Base-by-base conservation (phyloP, 2,797 vertebrate species). In the Coregonus sp. region DNA sequence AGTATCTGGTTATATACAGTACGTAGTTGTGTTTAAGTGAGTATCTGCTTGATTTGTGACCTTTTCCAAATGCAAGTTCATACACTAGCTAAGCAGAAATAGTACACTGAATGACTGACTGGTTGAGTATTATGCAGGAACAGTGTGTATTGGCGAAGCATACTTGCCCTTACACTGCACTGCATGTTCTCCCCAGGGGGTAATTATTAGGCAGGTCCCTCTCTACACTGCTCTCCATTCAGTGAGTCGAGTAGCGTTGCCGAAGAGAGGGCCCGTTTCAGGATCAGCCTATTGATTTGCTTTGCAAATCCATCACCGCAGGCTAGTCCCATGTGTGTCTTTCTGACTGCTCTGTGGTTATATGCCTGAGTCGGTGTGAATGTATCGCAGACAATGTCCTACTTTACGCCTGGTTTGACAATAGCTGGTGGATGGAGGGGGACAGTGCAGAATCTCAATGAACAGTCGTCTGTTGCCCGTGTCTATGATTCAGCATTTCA, bases 401-500 rank as follows among this genome's bases (percentile, higher is more conserved):
- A 82, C 78, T 84, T 84, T 73, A 82, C 69, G 73, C 70, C 75
- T 47, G 82, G 61, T 80, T 79, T 78, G 77, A 81, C 85, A 73
- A 72, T 72, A 54, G 75, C 70, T 61, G 77, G 75, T 74, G 16
- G 73, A 81, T 66, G 77, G 40, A 31, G 63, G 63, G 0, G 72
- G 72, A 63, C 56, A 1, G 56, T 25, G 56, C 72, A 65, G 80
- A 84, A 79, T 86, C 75, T 81, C 77, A 84, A 74, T 80, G 85
- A 82, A 72, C 47, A 54, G 3, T 29, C 72, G 73, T 72, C 52
- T 31, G 40, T 50, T 69, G 68, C 76, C 68, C 63, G 40, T 40
- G 75, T 81, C 80, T 86, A 75, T 84, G 82, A 86, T 81, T 84
- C 82, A 86, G 85, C 82, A 79, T 73, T 86, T 84, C 77, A 51